Conservation (phyloP, 1,140 invertebrate species). For the Hylaeus anthracinus region DNA sequence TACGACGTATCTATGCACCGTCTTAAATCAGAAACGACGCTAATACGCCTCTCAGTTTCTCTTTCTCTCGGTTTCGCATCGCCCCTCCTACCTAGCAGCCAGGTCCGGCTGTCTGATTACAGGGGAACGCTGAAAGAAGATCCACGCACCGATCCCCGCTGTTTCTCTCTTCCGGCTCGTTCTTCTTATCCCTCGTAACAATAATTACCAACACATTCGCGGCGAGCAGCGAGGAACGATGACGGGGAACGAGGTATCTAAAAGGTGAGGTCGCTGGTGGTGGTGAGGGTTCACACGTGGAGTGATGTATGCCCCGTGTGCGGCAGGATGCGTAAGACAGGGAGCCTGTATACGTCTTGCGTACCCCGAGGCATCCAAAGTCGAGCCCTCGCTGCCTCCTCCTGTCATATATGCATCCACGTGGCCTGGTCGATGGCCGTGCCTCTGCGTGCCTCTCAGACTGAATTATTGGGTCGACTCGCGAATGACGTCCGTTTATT, state of each 20-base stretch:
- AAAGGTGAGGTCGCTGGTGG: constrained; percentile 49
- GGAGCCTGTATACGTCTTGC: constrained; percentile 63
- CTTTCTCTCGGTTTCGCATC: constrained; percentile 35
- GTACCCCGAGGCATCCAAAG: constrained; percentile 59
- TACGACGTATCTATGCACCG: background rate
- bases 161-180: constrained; percentile 57
- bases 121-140: constrained; percentile 67
- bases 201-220: constrained; percentile 61
- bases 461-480: background rate
- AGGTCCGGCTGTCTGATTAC: constrained; percentile 65
- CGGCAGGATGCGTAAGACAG: constrained; percentile 61
- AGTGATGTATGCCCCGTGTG: constrained; percentile 63
- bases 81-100: constrained; percentile 28
- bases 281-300: constrained; percentile 60
- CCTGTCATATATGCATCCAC: constrained; percentile 49
- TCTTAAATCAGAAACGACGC: constrained; percentile 31
- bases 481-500: too few species aligned
- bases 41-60: constrained; percentile 51
- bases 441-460: background rate
- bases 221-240: constrained; percentile 40
- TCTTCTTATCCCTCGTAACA: constrained; percentile 62
- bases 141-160: constrained; percentile 60
- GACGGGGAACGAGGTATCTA: constrained; percentile 41
- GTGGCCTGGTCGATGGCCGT: background rate
- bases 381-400: constrained; percentile 47